Conservation (phyloP, 2,888 invertebrate genomes). For the Amiota communis region DNA sequence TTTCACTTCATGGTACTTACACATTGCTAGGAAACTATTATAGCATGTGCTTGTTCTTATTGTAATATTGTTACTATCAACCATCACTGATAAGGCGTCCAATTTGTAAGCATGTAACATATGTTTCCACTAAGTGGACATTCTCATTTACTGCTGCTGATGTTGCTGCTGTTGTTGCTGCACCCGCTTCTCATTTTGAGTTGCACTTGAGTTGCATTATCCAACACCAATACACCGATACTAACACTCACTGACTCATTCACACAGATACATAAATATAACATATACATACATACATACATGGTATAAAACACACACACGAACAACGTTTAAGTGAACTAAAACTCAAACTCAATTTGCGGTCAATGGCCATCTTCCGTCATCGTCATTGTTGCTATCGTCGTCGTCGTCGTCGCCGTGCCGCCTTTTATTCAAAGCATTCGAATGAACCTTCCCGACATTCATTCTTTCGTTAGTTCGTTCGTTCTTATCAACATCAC, state of each 20-base stretch:
- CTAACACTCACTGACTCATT: too few species aligned
- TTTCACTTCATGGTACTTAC: background rate
- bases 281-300: too few species aligned
- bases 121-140: slow-evolving; percentile 24
- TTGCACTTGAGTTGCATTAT: slow-evolving; percentile 4
- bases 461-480: too few species aligned
- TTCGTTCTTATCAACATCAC: slow-evolving; percentile 13
- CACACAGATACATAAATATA: slow-evolving; percentile 1
- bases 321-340: too few species aligned
- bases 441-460: too few species aligned
- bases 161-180: background rate
- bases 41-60: background rate
- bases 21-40: too few species aligned
- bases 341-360: slow-evolving; percentile 23
- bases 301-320: too few species aligned
- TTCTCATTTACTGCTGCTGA: slow-evolving; percentile 7
- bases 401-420: background rate
- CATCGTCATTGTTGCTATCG: background rate
- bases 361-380: slow-evolving; percentile 26
- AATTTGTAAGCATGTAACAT: slow-evolving; percentile 27
- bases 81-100: slow-evolving; percentile 25
- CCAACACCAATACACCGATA: background rate
- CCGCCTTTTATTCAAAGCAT: too few species aligned
- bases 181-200: background rate
- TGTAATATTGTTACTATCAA: slow-evolving; percentile 17